Percentiles rank a stretch among this genome's conserved stretches.
Conservation (phyloP, 2,888 invertebrate species). For the Reticulitermes lucifugus region DNA sequence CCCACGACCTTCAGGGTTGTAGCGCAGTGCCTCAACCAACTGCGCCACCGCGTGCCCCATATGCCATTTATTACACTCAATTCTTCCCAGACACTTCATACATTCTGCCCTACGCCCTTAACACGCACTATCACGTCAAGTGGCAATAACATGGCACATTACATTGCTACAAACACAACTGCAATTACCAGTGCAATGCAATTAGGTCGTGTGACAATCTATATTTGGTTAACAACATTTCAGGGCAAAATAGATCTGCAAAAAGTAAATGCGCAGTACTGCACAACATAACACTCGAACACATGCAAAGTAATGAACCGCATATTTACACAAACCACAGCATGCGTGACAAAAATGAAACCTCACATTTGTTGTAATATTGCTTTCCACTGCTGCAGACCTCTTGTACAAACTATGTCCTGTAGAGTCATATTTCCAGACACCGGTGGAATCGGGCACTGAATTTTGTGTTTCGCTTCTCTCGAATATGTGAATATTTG, state of each 20-base stretch:
- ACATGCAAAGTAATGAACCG: neutral
- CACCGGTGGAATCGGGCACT: neutral
- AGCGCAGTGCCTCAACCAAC: no score
- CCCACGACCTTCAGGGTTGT: no score
- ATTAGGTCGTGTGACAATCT: no score
- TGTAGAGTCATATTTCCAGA: neutral
- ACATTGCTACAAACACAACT: neutral
- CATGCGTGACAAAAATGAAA: neutral
- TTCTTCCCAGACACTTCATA: neutral
- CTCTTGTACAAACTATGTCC: conserved; percentile 34
- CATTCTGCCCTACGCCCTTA: neutral
- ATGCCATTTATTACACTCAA: neutral
- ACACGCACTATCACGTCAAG: neutral
- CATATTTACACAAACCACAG: neutral
- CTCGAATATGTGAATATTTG: conserved; percentile 22
- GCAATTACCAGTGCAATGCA: neutral
- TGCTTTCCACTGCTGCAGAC: conserved; percentile 14
- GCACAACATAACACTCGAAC: neutral
- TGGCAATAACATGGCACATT: neutral
- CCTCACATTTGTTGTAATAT: conserved; percentile 31
- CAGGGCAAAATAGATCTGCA: neutral
- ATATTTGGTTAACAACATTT: neutral
- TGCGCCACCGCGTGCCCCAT: no score
- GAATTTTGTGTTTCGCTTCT: neutral
- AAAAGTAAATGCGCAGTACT: neutral